Base-by-base conservation (phyloP, 2,113 vertebrate species). In the Cyanoderma ruficeps region DNA sequence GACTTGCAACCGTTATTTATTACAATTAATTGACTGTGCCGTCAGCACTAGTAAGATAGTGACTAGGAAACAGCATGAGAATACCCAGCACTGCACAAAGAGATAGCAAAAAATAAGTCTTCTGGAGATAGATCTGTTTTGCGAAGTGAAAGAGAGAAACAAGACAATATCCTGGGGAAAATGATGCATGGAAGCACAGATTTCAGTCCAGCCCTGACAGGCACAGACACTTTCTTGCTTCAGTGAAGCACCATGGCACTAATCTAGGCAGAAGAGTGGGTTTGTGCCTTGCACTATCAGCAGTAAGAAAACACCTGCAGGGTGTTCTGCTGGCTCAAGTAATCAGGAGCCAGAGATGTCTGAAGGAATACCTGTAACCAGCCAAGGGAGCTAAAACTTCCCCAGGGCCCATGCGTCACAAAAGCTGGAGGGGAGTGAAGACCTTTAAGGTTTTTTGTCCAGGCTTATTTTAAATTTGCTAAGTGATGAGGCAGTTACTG, bases 371-470 rank as follows among this genome's bases (percentile, higher is more conserved):
- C 31, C 28, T 39, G 24, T 27, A 92, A 89, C 18, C 67, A 91
- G 52, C 42, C 65, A 92, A 92, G 47, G 47, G 64, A 91, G 68
- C 6, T 75, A 80, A 78, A 71, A 82, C 85, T 33, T 70, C 77
- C 56, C n/a, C 49, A 41, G 35, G 52, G 60, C 13, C 33, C 7
- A 6, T 79, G 91, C 92, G 57, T 94, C 93, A 95, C 44, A 52
- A 15, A 83, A 81, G 80, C 87, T 86, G 56, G 27, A 92, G 65
- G 49, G 24, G 22, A 89, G n/a, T 23, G 12, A 92, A 87, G 83
- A 82, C 81, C 89, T 96, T 93, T 81, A 71, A 53, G 47, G 49
- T 87, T 35, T 67, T 93, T 94, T 60, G 60, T 77, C 83, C 68
- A 63, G 37, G 52, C 14, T 65, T 71, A 76, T 56, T 87, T 92